phyloP scores from a whole-genome alignment of 2,797 vertebrate genomes.

The Argentina silus region DNA sequence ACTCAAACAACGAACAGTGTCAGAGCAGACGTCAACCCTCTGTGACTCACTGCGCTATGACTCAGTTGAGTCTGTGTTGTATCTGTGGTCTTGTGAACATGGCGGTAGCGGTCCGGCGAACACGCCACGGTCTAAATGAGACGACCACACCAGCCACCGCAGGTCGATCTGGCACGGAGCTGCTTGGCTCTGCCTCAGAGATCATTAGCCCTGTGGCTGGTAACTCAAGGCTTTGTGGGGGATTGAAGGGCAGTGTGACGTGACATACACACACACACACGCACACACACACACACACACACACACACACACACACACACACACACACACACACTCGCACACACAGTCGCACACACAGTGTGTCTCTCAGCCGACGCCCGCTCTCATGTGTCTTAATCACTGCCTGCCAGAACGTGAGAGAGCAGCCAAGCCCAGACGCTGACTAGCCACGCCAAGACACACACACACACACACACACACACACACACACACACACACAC shows the following conservation, averaged over 20 bases:
- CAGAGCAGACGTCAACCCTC: no score
- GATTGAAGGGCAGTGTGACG: conserved; percentile 19
- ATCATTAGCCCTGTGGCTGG: conserved; percentile 23
- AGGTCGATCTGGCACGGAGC: no score
- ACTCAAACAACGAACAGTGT: no score
- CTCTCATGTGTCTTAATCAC: conserved; percentile 34
- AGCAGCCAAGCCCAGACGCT: neutral
- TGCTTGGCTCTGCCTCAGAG: neutral
- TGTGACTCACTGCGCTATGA: no score
- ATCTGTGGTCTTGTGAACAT: no score
- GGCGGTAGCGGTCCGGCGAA: no score
- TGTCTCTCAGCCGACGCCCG: conserved; percentile 5
- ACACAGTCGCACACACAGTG: conserved; percentile 3
- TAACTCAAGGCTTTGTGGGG: conserved; percentile 18
- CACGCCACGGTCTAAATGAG: no score
- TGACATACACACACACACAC: conserved; percentile 14
- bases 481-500: conserved; percentile 4
- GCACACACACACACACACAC: conserved; percentile 17
- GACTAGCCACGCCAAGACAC: conserved; percentile 12
- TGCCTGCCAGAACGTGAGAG: conserved; percentile 21
- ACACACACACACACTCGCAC: conserved; percentile 15
- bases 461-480: conserved; percentile 1
- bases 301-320: conserved; percentile 8
- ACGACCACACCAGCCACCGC: no score
- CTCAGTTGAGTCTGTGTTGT: no score